phyloP scores from a whole-genome alignment of 2,888 invertebrate species.

The Bhutanitis thaidina region DNA sequence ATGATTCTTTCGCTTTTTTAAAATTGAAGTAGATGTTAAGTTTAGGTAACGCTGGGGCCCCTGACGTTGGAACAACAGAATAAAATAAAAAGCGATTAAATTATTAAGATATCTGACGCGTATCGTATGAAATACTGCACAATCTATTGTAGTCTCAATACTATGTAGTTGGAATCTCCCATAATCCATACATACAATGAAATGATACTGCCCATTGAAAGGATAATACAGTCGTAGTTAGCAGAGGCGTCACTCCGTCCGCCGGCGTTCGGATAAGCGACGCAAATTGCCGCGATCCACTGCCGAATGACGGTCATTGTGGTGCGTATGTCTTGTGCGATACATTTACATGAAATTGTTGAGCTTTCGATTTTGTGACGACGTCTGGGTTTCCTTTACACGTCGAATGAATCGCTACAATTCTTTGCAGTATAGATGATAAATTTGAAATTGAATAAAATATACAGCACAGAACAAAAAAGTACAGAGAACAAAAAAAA shows the following conservation, averaged over 20 bases:
- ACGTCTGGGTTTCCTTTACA: background rate
- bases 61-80: no score
- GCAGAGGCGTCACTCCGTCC: constrained; percentile 4
- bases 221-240: background rate
- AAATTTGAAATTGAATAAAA: no score
- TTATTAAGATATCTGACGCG: no score
- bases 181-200: constrained; percentile 11
- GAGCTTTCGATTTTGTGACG: constrained; percentile 8
- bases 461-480: no score
- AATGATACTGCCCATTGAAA: constrained; percentile 8
- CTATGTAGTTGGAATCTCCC: background rate
- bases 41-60: no score
- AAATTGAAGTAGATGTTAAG: no score
- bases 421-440: no score
- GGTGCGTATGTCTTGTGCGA: constrained; percentile 29
- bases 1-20: no score
- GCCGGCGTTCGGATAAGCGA: constrained; percentile 38
- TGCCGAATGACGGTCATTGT: constrained; percentile 39
- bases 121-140: no score
- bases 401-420: background rate
- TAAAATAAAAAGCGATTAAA: no score
- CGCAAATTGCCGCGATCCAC: constrained; percentile 33
- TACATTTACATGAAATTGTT: constrained; percentile 34
- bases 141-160: no score
- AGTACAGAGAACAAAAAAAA: no score